Evolutionary conservation across 2,113 vertebrate species (phyloP).

Genomic region (Cynoglossus semilaevis): DNA sequence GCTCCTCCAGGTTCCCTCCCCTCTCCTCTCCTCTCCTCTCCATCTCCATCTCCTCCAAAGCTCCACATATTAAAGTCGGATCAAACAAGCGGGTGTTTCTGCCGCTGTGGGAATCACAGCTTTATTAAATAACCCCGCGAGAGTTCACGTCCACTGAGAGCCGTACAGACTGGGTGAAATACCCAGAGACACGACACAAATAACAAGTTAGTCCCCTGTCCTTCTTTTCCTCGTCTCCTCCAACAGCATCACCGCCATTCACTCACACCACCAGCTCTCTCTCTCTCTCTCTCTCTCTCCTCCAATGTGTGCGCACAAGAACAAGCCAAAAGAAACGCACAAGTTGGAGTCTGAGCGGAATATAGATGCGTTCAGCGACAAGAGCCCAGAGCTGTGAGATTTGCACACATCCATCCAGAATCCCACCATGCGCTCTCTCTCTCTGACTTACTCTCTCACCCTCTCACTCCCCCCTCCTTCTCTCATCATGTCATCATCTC

Average conservation of each 20-base stretch:
- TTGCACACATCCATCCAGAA: slow-evolving; percentile 44
- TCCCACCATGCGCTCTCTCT: slow-evolving; percentile 22
- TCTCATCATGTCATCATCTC: neutral
- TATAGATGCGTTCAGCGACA: slow-evolving; percentile 75
- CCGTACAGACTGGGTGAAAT: slow-evolving; percentile 18
- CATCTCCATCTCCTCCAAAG: neutral
- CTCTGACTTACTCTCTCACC: neutral
- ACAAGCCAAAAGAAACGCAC: slow-evolving; percentile 71
- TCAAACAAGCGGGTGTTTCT: slow-evolving; percentile 42
- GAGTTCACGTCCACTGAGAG: slow-evolving; percentile 24
- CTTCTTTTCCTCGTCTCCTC: slow-evolving; percentile 9
- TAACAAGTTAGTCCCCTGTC: slow-evolving; percentile 47
- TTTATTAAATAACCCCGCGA: slow-evolving; percentile 56
- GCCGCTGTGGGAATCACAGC: slow-evolving; percentile 43
- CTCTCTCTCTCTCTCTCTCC: neutral
- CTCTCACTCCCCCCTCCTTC: neutral
- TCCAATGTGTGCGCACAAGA: slow-evolving; percentile 24
- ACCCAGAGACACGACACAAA: slow-evolving; percentile 36
- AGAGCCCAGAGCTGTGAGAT: slow-evolving; percentile 60
- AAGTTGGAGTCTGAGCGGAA: slow-evolving; percentile 80
- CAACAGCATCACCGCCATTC: slow-evolving; percentile 10
- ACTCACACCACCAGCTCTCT: neutral
- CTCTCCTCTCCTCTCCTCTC: neutral
- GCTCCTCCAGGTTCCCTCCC: slow-evolving; percentile 39
- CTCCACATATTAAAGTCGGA: slow-evolving; percentile 41